Percentiles rank a stretch among this genome's conserved stretches.
These are phyloP conservation scores for Rhagophthalmus giganteus DNA, from an alignment of 2,888 invertebrate genomes.

Conservation along the genomic window DNA sequence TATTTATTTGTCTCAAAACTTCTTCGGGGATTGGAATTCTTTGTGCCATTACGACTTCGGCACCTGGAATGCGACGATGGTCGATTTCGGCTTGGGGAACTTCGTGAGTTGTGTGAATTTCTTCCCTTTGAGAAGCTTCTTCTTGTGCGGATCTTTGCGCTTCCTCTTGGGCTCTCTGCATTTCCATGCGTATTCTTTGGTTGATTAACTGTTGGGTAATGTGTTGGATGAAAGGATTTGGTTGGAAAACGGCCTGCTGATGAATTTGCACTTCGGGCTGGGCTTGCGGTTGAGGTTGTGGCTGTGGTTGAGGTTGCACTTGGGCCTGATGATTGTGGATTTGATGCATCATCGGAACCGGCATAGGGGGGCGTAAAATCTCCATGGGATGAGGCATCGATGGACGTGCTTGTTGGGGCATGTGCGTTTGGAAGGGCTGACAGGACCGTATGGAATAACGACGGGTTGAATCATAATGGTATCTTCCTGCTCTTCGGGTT, in stretches of 20 bases:
- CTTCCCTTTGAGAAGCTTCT: constrained; percentile 30
- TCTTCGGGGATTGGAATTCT: constrained; percentile 58
- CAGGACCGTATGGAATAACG: constrained; percentile 52
- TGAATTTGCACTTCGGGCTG: constrained; percentile 1
- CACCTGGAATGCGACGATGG: constrained; percentile 23
- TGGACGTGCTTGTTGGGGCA: constrained; percentile 49
- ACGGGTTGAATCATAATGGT: constrained; percentile 55
- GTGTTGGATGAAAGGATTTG: constrained; percentile 54
- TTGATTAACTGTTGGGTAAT: constrained; percentile 55
- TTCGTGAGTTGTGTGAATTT: constrained; percentile 42
- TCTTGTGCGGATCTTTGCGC: constrained; percentile 30
- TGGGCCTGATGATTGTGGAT: too few species aligned
- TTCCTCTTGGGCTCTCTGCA: constrained; percentile 47
- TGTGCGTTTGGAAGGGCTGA: constrained; percentile 50
- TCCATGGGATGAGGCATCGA: constrained; percentile 59
- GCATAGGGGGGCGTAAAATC: constrained; percentile 57
- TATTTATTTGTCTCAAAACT: constrained; percentile 53
- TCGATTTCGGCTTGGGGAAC: constrained; percentile 17
- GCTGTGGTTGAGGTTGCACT: constrained; percentile 41
- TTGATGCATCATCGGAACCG: constrained; percentile 40
- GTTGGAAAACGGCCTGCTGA: constrained; percentile 52
- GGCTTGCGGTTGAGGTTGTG: constrained; percentile 37
- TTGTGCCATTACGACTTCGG: constrained; percentile 44
- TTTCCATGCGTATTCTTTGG: constrained; percentile 51
- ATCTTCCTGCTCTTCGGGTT: constrained; percentile 48